These are phyloP conservation scores for Sorex araneus DNA, from an alignment of 2,113 vertebrate species.

Conservation along the genomic window DNA sequence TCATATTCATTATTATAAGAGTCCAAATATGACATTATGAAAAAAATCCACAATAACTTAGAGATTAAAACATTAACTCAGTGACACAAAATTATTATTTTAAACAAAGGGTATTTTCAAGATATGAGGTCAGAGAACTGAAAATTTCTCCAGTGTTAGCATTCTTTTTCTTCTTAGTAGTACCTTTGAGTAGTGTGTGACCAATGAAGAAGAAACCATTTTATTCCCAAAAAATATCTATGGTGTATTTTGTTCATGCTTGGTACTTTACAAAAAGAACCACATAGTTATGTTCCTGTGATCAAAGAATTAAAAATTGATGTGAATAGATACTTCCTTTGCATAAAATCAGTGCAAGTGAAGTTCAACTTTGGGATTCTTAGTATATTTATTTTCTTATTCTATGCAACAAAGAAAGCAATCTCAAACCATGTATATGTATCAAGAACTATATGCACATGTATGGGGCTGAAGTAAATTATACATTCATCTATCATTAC, in stretches of 20 bases:
- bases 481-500: neutral
- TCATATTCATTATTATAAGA: neutral
- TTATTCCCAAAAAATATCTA: slow-evolving; percentile 22
- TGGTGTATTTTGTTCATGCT: neutral
- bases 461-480: neutral
- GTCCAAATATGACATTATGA: neutral
- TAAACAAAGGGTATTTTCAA: neutral
- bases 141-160: neutral
- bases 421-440: slow-evolving; percentile 1
- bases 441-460: neutral
- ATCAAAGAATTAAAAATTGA: neutral
- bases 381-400: slow-evolving; percentile 2
- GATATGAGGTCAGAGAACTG: neutral
- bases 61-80: neutral
- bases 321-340: neutral
- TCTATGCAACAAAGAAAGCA: neutral
- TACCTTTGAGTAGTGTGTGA: neutral
- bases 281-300: neutral
- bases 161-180: neutral
- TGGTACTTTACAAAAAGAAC: neutral
- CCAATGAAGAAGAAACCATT: neutral
- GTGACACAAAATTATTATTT: slow-evolving; percentile 43
- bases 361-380: neutral
- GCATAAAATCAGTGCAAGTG: neutral
- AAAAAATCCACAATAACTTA: neutral